Evolutionary conservation across 2,888 invertebrate genomes (phyloP), one percentile per base, ranked within the genome.

Genomic region (Cerceris rybyensis): DNA sequence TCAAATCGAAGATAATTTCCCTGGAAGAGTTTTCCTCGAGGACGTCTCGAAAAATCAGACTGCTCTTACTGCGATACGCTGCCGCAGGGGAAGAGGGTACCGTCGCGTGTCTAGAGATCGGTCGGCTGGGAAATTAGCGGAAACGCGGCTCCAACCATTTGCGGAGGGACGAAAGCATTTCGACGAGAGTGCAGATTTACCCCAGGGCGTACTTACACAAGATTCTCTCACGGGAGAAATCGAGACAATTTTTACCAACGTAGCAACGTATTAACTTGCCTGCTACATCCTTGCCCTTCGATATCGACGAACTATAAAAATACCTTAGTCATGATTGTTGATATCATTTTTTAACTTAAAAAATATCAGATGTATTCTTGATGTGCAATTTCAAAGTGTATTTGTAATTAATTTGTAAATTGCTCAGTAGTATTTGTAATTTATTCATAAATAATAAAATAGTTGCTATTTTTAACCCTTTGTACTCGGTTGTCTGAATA

Each of bases 151-250:
- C 65, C 17, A 28, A 66, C 81, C 79, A 68, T 67, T 76, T 70
- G 74, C 80, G 74, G 63, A 70, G 81, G 75, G 80, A 69, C 60
- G 85, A 84, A 74, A 83, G 80, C 78, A 63, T 54, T 60, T 49
- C 80, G 86, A 58, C 80, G 85, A 87, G 87, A 90, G 89, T 88
- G 89, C 90, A 86, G 87, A 91, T 91, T 91, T 88, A 86, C 90
- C 91, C 89, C 80, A 73, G 91, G 91, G 89, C 85, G 83, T 89
- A 88, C 88, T 91, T 88, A 86, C 64, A 55, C 71, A 74, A 71
- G 79, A 57, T 64, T 78, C 78, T 61, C 80, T 61, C 70, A 78
- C 79, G 75, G 82, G 84, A 83, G 86, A 86, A 87, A 85, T 83
- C 75, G 80, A 77, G 85, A 82, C 87, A 88, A 88, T 89, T 87